These are phyloP conservation scores for Coregonus ussuriensis DNA, from an alignment of 2,797 vertebrate species.

Conservation along the genomic window DNA sequence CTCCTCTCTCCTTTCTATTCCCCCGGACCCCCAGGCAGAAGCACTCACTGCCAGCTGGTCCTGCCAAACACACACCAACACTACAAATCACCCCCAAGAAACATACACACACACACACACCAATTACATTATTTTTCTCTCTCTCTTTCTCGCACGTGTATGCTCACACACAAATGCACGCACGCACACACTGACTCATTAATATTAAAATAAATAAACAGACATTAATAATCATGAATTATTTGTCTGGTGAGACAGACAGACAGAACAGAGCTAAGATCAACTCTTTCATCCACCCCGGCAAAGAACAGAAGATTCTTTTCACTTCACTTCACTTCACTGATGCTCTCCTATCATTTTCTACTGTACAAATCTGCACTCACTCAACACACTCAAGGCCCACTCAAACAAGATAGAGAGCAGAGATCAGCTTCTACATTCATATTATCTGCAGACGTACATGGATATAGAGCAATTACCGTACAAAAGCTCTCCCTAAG, in stretches of 20 bases:
- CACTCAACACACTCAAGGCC: background rate
- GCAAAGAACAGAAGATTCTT: background rate
- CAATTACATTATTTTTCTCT: conserved; percentile 32
- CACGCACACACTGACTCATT: conserved; percentile 45
- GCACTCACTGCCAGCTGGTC: conserved; percentile 34
- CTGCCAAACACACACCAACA: conserved; percentile 47
- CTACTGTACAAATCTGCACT: background rate
- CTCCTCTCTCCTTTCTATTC: conserved; percentile 13
- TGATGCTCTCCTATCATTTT: background rate
- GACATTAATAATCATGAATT: conserved; percentile 67
- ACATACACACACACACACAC: conserved; percentile 48
- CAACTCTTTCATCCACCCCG: background rate
- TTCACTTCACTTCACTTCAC: background rate
- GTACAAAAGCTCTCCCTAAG: background rate
- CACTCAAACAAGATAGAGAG: background rate
- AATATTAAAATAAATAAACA: conserved; percentile 71
- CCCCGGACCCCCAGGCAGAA: conserved; percentile 23
- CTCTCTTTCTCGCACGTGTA: background rate
- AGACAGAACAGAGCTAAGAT: background rate
- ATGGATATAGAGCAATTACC: conserved; percentile 1
- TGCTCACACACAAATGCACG: background rate
- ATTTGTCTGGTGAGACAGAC: conserved; percentile 45
- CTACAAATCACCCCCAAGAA: conserved; percentile 42
- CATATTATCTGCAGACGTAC: background rate
- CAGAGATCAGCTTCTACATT: background rate